Base-by-base conservation (phyloP, 1,140 invertebrate genomes). In the Drosophila nasuta region DNA sequence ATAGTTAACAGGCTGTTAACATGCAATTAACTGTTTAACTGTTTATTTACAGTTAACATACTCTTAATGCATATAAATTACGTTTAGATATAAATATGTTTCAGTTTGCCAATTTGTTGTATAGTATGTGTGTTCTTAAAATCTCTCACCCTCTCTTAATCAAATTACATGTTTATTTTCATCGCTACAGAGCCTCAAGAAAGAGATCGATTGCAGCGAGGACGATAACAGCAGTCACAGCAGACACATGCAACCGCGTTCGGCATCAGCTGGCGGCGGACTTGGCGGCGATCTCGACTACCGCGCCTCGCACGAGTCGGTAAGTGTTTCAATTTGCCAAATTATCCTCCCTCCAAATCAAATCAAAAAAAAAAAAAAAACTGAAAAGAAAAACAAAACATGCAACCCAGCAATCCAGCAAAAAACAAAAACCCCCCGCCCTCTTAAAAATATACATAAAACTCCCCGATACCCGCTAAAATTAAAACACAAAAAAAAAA, bases 141-240 rank as follows among this genome's bases (percentile, higher is more conserved):
- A 25, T 25, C 20, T 25, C 20, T 25, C 20, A 25, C 3, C 20
- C 20, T 25, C 20, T 4, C 20, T 25, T 25, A 25, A 25, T 25
- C 20, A 25, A 25, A 25, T 25, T 25, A 4, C 20, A 25, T 2
- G 3, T 38, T 10, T 8, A 3, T 38, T 38, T 38, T 11, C 8
- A 2, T 38, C 13, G 30, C 94, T 94, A 48, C 94, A 97, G 97
- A 97, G 96, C 46, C 93, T 97, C 82, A 97, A 97, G 92, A 97
- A 97, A 94, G 97, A 97, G 94, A 95, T 96, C 78, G 96, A 97
- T 91, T 97, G 96, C 92, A 94, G 95, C 83, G 94, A 94, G 78
- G 94, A 94, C 77, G 96, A 97, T 82, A 96, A 97, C 68, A 96
- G 91, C 77, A 92, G 83, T 72, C 85, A 88, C 81, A 91, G 91